Conservation (phyloP, 2,888 invertebrate genomes). For the Chesias legatella region DNA sequence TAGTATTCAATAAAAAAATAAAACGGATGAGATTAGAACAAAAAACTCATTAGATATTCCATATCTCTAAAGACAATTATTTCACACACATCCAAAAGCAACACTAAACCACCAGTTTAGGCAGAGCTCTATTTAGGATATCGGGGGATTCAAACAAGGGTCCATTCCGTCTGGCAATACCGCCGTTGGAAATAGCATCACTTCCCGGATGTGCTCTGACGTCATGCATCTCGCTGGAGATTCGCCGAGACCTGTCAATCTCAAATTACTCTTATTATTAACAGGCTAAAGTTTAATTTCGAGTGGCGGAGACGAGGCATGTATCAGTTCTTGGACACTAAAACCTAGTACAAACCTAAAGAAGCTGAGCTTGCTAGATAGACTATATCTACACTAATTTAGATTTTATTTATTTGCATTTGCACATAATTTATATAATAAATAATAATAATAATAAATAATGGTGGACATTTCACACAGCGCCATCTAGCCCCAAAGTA, state of each 20-base stretch:
- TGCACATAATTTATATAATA: too few relatives aligned
- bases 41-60: conserved; percentile 15
- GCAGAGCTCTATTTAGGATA: conserved; percentile 21
- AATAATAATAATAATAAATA: too few relatives aligned
- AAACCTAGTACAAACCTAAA: too few relatives aligned
- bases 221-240: conserved; percentile 65
- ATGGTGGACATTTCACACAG: too few relatives aligned
- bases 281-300: conserved; percentile 38
- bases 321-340: conserved; percentile 13
- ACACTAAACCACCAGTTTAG: conserved; percentile 28
- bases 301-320: conserved; percentile 10
- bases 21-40: conserved; percentile 1
- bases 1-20: not conserved
- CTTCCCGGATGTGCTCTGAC: conserved; percentile 75
- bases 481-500: too few relatives aligned
- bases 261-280: conserved; percentile 43
- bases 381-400: too few relatives aligned
- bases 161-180: conserved; percentile 32
- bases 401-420: too few relatives aligned
- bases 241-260: conserved; percentile 52
- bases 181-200: conserved; percentile 62
- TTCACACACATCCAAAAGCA: conserved; percentile 20
- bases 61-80: conserved; percentile 16
- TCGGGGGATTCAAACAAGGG: conserved; percentile 8
- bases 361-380: too few relatives aligned